phyloP scores from a whole-genome alignment of 1,140 invertebrate genomes.

The Heliconius congener region DNA sequence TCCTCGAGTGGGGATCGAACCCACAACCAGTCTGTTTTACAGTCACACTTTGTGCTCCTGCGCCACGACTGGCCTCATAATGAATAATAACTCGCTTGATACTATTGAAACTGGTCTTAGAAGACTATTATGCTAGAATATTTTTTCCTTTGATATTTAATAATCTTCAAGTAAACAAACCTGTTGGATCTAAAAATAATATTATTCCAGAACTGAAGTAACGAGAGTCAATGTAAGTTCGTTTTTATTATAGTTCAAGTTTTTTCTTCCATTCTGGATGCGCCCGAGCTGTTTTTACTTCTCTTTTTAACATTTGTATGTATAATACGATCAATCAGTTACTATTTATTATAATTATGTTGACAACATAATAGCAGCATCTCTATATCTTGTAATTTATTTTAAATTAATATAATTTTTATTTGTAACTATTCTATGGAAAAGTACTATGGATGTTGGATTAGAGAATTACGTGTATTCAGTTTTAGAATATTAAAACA shows the following conservation, averaged over 20 bases:
- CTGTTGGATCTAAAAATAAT: conserved; percentile 4
- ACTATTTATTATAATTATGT: not conserved
- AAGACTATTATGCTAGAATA: not conserved
- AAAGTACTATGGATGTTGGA: conserved; percentile 5
- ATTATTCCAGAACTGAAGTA: not conserved
- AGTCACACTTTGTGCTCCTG: too few relatives aligned
- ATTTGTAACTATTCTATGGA: not conserved
- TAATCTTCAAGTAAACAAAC: not conserved
- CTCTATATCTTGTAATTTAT: not conserved
- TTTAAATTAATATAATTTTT: not conserved
- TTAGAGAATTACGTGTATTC: not conserved
- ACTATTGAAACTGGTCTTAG: not conserved
- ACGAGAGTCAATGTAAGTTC: not conserved
- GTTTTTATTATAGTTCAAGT: not conserved
- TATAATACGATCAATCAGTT: not conserved
- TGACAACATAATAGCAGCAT: not conserved
- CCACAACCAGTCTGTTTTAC: too few relatives aligned
- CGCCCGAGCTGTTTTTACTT: not conserved
- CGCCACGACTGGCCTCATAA: too few relatives aligned
- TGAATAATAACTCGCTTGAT: not conserved
- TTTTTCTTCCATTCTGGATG: not conserved
- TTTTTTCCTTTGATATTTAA: not conserved
- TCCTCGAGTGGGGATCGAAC: too few relatives aligned
- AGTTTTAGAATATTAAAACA: not conserved
- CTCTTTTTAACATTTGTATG: not conserved